Conservation (phyloP, 37 sponge, comb jelly and placozoan genomes). For the Dysidea cf. avara region DNA sequence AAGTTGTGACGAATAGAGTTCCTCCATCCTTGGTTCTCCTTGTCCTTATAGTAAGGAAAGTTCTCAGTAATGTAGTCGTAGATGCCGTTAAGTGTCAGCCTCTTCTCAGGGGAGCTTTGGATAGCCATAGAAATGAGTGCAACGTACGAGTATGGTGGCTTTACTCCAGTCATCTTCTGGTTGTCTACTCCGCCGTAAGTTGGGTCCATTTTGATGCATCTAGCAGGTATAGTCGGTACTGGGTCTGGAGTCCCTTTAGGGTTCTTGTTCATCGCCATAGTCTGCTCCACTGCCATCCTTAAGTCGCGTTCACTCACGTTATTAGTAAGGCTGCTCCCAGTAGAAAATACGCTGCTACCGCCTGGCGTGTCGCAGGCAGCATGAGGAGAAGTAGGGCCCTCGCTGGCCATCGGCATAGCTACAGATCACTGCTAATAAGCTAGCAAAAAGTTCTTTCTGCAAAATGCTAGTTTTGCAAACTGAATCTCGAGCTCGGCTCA, state of each 20-base stretch:
- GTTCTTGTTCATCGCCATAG: slow-evolving; percentile 72
- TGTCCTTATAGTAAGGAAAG: slow-evolving; percentile 87
- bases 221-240: slow-evolving; percentile 71
- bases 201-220: slow-evolving; percentile 62
- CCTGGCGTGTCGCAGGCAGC: too few relatives aligned
- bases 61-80: slow-evolving; percentile 91
- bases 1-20: slow-evolving; percentile 96
- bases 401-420: too few relatives aligned
- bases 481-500: too few relatives aligned
- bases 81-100: slow-evolving; percentile 87
- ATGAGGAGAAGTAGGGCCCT: too few relatives aligned
- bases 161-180: slow-evolving; percentile 65
- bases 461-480: too few relatives aligned
- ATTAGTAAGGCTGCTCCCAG: background rate
- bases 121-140: slow-evolving; percentile 95
- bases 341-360: too few relatives aligned
- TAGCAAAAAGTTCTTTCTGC: too few relatives aligned
- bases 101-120: slow-evolving; percentile 73
- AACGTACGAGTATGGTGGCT: slow-evolving; percentile 93
- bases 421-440: too few relatives aligned
- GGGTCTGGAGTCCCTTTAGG: slow-evolving; percentile 69
- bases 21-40: slow-evolving; percentile 96
- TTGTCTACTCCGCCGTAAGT: slow-evolving; percentile 54
- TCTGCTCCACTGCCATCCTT: slow-evolving; percentile 64
- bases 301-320: slow-evolving; percentile 70